These are phyloP conservation scores for Gastracanthus pulcherrimus DNA, from an alignment of 2,888 invertebrate genomes.

Conservation along the genomic window DNA sequence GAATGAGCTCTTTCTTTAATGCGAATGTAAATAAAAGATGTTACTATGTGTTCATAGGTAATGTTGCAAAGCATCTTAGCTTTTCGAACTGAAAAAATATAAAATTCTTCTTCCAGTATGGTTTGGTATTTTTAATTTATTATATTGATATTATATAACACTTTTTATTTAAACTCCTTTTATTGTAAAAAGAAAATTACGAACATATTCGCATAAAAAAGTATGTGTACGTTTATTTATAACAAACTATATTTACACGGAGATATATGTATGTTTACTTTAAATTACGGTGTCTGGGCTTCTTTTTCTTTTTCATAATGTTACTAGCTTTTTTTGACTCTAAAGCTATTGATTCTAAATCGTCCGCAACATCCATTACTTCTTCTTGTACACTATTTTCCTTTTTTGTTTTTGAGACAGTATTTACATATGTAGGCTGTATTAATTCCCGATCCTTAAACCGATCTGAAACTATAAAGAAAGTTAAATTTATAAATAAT, in stretches of 20 bases:
- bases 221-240: conserved; percentile 32
- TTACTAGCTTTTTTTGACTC: conserved; percentile 39
- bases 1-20: conserved; percentile 33
- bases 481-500: conserved; percentile 11
- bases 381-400: conserved; percentile 55
- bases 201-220: conserved; percentile 23
- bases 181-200: conserved; percentile 23
- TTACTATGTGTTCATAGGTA: conserved; percentile 49
- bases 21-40: conserved; percentile 53
- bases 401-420: conserved; percentile 12
- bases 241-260: conserved; percentile 44
- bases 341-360: conserved; percentile 64
- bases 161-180: conserved; percentile 9
- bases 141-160: conserved; percentile 6
- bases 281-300: conserved; percentile 41
- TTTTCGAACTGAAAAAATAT: conserved; percentile 47
- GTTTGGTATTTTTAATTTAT: conserved; percentile 12
- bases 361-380: conserved; percentile 69
- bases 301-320: conserved; percentile 56
- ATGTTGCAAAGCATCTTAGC: conserved; percentile 46
- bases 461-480: conserved; percentile 64
- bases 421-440: conserved; percentile 1
- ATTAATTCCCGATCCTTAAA: conserved; percentile 61
- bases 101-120: conserved; percentile 31
- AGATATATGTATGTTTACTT: conserved; percentile 41